Base-by-base conservation (phyloP, 2,113 vertebrate genomes). In the Pelodiscus sinensis region DNA sequence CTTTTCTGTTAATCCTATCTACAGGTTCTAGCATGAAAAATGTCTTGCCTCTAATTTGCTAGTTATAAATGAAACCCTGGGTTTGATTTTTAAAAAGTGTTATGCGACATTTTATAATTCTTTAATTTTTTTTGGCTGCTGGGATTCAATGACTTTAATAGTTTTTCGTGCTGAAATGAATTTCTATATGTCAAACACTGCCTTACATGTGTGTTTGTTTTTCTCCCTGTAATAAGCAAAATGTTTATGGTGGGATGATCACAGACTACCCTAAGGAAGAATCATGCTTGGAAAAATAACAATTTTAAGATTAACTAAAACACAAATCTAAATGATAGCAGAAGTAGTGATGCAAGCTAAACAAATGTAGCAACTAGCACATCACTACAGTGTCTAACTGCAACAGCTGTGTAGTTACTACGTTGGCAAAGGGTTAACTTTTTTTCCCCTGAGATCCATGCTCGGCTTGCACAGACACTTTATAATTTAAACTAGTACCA, bases 131-230 rank as follows among this genome's bases (percentile, higher is more conserved):
- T 58, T 54, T 60, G 82, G 35, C 38, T 38, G 55, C 35, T 80
- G 55, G 90, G n/a, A 92, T 91, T 88, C 51, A 80, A 60, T 44
- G n/a, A 7, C 89, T 95, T 95, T 88, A 79, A 52, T 60, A 73
- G 71, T 92, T 78, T 73, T 88, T 83, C 79, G 60, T 79, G 13
- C 8, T 81, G 58, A 79, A 24, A 44, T 68, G 10, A 35, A 62
- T 92, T 95, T 96, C 87, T 90, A 29, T 81, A 87, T 90, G 71
- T 81, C 84, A 92, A 75, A 68, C 54, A 56, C 4, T 88, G 57
- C 56, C 50, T 89, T 93, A 85, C 88, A 44, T 79, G 84, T 79
- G 50, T 31, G 6, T 35, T 79, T n/a, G 54, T 44, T 87, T 81
- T 71, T 91, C 55, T 83, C 82, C 77, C 21, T 85, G 18, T 82